Base-by-base conservation (phyloP, 2,113 vertebrate genomes). In the Bos indicus region DNA sequence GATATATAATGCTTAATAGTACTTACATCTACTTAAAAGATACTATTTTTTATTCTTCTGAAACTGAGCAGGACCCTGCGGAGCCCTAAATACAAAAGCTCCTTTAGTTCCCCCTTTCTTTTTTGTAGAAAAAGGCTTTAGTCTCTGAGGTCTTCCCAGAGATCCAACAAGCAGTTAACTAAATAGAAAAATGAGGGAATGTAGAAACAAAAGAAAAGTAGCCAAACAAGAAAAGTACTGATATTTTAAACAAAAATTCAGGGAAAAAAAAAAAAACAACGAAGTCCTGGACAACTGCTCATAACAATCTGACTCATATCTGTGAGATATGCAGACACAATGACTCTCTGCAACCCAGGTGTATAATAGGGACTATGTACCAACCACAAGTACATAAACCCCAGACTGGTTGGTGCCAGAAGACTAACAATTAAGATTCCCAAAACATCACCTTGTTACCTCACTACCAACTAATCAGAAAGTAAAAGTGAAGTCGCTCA, bases 261-360 rank as follows among this genome's bases (percentile, higher is more conserved):
- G 28, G n/a, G 7, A 0, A 0, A 21, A 21, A 21, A 36, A 67
- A 36, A n/a, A 0, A 2, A 33, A 1, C 64, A 71, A 11, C 1
- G 9, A 71, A 71, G 64, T 71, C 64, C 64, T 36, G 17, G 64
- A 36, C 64, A 71, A 36, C n/a, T 71, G n/a, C 64, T 71, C 19
- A n/a, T 82, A 82, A 82, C 80, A 54, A 54, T 82, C 30, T 52
- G 30, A 82, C 10, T 54, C 48, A 82, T 21, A 82, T 54, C 19
- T 82, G 9, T n/a, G 80, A 82, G 48, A n/a, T 82, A 33, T 54
- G 51, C 30, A 54, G 19, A 54, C 33, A 54, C 80, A 52, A 82
- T 7, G 80, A 54, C 80, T 33, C 48, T 33, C 78, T 17, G 28
- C 30, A 51, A 52, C 17, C 30, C 51, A n/a, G 17, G 1, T 82